These are phyloP conservation scores for Capreolus pygargus DNA, from an alignment of 2,113 vertebrate species.

Conservation along the genomic window DNA sequence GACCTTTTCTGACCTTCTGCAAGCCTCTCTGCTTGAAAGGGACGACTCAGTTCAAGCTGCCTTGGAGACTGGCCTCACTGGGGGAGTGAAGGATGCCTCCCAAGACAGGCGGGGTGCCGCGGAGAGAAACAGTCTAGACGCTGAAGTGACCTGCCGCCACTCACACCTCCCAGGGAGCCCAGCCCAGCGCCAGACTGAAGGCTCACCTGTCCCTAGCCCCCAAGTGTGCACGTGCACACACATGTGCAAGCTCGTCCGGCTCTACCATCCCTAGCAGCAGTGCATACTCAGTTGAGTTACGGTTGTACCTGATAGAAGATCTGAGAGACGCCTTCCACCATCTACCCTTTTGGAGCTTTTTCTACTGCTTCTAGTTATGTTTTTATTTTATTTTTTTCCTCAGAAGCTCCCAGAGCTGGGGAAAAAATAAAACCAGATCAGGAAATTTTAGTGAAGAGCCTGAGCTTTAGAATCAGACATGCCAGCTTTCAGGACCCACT, in stretches of 20 bases:
- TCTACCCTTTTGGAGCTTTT: not conserved
- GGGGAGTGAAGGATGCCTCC: not conserved
- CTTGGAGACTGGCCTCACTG: not conserved
- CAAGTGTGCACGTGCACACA: not conserved
- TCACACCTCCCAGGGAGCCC: not conserved
- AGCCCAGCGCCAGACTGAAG: not conserved
- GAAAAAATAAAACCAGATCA: not conserved
- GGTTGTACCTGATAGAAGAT: rapidly evolving
- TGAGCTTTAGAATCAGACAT: not conserved
- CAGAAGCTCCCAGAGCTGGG: not conserved
- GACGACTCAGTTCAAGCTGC: not conserved
- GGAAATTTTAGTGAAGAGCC: not conserved
- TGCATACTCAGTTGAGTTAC: not conserved
- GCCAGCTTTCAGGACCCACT: not conserved
- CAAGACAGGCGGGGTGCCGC: not conserved
- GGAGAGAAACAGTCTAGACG: not conserved
- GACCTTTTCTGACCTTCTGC: not conserved
- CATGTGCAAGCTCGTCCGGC: rapidly evolving
- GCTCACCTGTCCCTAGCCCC: not conserved
- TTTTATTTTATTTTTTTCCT: not conserved
- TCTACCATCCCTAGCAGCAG: not conserved
- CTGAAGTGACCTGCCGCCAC: not conserved
- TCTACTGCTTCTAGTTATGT: not conserved
- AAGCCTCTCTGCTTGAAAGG: not conserved
- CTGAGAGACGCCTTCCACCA: not conserved